Percentiles rank a stretch among this genome's conserved stretches.
These are phyloP conservation scores for Diaphora mendica DNA, from an alignment of 2,888 invertebrate genomes.

Conservation along the genomic window DNA sequence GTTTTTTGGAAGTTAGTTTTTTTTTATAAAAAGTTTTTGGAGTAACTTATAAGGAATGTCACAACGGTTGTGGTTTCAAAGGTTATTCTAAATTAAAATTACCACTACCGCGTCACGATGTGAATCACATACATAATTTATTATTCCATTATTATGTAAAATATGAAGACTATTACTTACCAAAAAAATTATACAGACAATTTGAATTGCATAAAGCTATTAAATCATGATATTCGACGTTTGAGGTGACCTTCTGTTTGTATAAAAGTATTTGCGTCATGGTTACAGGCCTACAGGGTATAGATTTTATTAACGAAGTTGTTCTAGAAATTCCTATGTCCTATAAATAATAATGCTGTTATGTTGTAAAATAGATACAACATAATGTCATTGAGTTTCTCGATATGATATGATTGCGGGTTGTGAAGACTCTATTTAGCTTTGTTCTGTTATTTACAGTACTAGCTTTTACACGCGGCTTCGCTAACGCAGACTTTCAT, in stretches of 20 bases:
- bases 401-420: too few species aligned
- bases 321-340: not conserved
- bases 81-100: not conserved
- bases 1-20: too few species aligned
- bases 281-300: too few species aligned
- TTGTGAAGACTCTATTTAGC: not conserved
- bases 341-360: not conserved
- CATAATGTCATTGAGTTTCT: not conserved
- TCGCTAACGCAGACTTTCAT: too few species aligned
- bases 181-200: not conserved
- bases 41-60: not conserved
- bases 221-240: not conserved
- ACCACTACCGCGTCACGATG: not conserved
- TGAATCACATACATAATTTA: not conserved
- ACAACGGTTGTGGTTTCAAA: not conserved
- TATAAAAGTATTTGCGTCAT: slow-evolving; percentile 1
- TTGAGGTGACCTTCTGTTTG: not conserved
- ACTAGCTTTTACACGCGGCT: too few species aligned
- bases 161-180: not conserved
- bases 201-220: not conserved
- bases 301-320: not conserved
- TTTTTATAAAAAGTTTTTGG: too few species aligned
- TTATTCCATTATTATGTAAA: not conserved
- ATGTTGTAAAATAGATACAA: not conserved
- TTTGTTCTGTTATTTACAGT: too few species aligned